A percentile compares a stretch with the other conserved stretches of the same genome.
These are phyloP conservation scores for Emmelina monodactyla DNA, from an alignment of 2,888 invertebrate species.

Conservation along the genomic window DNA sequence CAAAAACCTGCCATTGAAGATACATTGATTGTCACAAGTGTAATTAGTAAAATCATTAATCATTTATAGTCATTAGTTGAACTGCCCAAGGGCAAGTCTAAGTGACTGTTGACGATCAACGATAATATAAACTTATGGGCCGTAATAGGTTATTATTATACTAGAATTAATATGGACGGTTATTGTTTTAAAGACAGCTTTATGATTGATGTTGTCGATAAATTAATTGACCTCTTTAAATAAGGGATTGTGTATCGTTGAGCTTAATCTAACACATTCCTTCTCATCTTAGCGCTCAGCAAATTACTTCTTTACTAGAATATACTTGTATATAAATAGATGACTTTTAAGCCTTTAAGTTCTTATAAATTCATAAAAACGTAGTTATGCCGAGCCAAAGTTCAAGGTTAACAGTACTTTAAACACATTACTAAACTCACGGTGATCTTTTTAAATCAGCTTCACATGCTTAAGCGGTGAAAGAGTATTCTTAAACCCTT, in stretches of 20 bases:
- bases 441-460: too few relatives aligned
- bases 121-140: constrained; percentile 45
- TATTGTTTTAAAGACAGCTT: constrained; percentile 58
- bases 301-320: too few relatives aligned
- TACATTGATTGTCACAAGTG: constrained; percentile 52
- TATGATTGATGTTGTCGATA: constrained; percentile 44
- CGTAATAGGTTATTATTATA: constrained; percentile 51
- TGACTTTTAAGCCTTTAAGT: too few relatives aligned
- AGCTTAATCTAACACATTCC: constrained; percentile 1
- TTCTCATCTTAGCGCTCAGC: too few relatives aligned
- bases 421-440: too few relatives aligned
- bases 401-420: too few relatives aligned
- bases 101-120: constrained; percentile 51
- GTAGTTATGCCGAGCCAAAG: too few relatives aligned
- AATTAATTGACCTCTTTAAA: constrained; percentile 1
- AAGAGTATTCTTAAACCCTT: too few relatives aligned
- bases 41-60: constrained; percentile 62
- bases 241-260: constrained; percentile 2
- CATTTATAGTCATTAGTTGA: constrained; percentile 47
- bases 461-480: too few relatives aligned
- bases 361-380: too few relatives aligned
- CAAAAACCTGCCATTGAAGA: constrained; percentile 39
- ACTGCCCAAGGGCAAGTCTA: constrained; percentile 52
- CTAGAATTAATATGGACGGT: constrained; percentile 44
- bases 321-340: too few relatives aligned